Evolutionary conservation across 2,888 invertebrate species (phyloP), one percentile per base, ranked within the genome.

Genomic region (Halictus ligatus): DNA sequence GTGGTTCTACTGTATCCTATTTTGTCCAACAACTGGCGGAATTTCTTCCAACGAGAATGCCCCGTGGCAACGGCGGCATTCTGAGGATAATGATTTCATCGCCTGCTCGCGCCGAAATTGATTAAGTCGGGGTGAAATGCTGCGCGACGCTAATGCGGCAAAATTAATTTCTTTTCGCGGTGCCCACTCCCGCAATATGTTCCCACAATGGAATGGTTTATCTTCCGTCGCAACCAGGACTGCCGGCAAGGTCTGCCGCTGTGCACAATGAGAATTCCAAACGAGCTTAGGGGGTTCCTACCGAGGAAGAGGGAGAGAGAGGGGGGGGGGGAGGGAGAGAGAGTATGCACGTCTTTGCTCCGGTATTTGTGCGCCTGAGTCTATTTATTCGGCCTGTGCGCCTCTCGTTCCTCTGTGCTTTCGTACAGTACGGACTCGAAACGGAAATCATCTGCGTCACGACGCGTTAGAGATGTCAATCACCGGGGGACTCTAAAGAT

Each of bases 241-340:
- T 75, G 74, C 76, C 79, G 35, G 74, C 78, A n/a, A 78, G 54
- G 71, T 60, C 85, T 76, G 75, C 60, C 46, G 50, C 60, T 18
- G 60, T 12, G 72, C 74, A 89, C 91, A 91, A 91, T 91, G 85
- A 87, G 89, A 91, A 91, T 89, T 89, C 90, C 87, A 84, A 89
- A 91, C 86, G 91, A 89, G 91, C 90, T 90, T 87, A 88, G 83
- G 76, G 90, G 82, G 77, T 81, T 84, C 77, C 83, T 81, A 60
- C 77, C 58, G 54, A 54, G 21, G 10, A 64, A 78, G 75, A 21
- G 21, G 18, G 8, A 18, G 50, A 7, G 18, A 50, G 50, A 21
- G 50, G 7, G 50, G 2, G 50, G 2, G 50, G 8, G 7, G 8
- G 48, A 46, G 13, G 13, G 21, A 8, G 69, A 75, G 77, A 74